Base-by-base conservation (phyloP, 2,797 vertebrate genomes). In the Darevskia nairensis region DNA sequence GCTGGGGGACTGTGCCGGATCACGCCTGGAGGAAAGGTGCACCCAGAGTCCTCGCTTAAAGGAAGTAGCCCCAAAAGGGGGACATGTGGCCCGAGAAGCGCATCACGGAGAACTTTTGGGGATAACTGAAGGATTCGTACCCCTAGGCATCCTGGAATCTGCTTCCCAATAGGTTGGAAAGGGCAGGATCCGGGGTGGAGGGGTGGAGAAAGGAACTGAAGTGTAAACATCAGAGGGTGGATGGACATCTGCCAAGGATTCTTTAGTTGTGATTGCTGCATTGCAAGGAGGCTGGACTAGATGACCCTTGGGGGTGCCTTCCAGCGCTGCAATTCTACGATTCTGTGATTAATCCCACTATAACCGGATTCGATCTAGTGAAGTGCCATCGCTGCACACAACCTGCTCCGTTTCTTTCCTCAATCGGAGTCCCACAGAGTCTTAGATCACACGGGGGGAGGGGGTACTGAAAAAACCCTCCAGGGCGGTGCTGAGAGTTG, bases 11-110 rank as follows among this genome's bases (percentile, higher is more conserved):
- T 96, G 93, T 94, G 77, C 85, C 84, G 46, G 82, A 69, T 89
- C 80, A 25, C 75, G 87, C 89, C 89, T 69, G 84, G 85, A 81
- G 89, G 91, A 93, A 93, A 89, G 91, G 61, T 82, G 88, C 84
- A 55, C 46, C 29, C 82, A 89, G 2, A 80, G n/a, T 41, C 61
- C 80, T n/a, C 82, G 19, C 50, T 35, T 61, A 41, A 78, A 44
- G 79, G 66, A 35, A 61, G 92, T 39, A 68, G 87, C 64, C 59
- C 59, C 15, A 90, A 91, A 88, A 55, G 39, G 83, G 85, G 83
- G 72, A 86, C 79, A 85, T 17, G 75, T 25, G 35, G 78, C 80
- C 82, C 10, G 87, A 17, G 55, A 83, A 50, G 46, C 81, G n/a
- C 3, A 15, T 15, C 46, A 4, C 3, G 41, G 61, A 69, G 17